Percentiles rank a stretch among this genome's conserved stretches.
phyloP scores from a whole-genome alignment of 2,888 invertebrate species.

The Gonocerus acuteangulatus region DNA sequence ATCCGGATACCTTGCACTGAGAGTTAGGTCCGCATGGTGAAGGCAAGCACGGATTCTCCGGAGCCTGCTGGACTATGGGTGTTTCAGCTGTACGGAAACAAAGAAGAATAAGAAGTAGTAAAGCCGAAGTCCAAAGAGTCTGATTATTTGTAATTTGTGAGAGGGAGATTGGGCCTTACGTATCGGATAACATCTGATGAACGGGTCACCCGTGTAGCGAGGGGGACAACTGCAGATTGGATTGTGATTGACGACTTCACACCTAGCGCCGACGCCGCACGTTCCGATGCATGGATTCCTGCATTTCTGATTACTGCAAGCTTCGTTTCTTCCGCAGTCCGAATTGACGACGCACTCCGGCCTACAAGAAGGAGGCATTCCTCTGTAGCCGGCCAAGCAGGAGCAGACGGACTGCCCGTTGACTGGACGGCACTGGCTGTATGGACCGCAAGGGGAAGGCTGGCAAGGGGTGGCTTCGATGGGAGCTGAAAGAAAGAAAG shows the following conservation, averaged over 20 bases:
- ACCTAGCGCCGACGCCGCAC: slow-evolving; percentile 63
- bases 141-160: no score
- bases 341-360: slow-evolving; percentile 50
- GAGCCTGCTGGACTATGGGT: slow-evolving; percentile 44
- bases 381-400: slow-evolving; percentile 61
- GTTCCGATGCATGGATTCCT: slow-evolving; percentile 67
- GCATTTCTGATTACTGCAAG: slow-evolving; percentile 69
- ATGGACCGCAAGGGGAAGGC: slow-evolving; percentile 45
- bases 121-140: background rate
- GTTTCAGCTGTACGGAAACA: slow-evolving; percentile 11
- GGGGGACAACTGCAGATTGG: slow-evolving; percentile 64
- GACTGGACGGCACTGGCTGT: slow-evolving; percentile 62
- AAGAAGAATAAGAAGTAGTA: background rate
- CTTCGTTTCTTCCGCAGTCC: slow-evolving; percentile 61
- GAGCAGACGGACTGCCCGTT: slow-evolving; percentile 67
- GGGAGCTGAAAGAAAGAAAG: slow-evolving; percentile 30
- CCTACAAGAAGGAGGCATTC: slow-evolving; percentile 60
- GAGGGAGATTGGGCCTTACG: slow-evolving; percentile 42
- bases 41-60: slow-evolving; percentile 53
- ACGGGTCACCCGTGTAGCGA: slow-evolving; percentile 67
- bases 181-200: slow-evolving; percentile 53
- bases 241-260: slow-evolving; percentile 66
- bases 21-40: slow-evolving; percentile 73
- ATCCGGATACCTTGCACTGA: slow-evolving; percentile 59
- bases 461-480: slow-evolving; percentile 45